Conservation (phyloP, 2,797 vertebrate genomes). For the Danionella dracula region DNA sequence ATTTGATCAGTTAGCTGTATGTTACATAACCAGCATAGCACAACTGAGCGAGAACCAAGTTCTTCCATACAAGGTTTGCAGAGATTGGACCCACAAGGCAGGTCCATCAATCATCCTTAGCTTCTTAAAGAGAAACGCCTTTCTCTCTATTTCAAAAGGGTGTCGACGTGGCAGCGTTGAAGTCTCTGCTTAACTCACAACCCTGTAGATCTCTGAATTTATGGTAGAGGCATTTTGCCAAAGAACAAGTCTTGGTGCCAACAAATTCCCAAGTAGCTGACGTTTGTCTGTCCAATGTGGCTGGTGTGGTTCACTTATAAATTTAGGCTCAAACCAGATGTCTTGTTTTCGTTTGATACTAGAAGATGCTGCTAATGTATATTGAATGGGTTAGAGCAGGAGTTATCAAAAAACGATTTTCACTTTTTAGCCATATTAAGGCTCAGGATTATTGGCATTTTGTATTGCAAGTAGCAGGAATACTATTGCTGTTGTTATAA, state of each 20-base stretch:
- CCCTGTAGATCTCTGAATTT: conserved; percentile 61
- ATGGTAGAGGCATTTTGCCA: conserved; percentile 59
- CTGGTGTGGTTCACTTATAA: conserved; percentile 36
- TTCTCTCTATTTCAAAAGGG: conserved; percentile 27
- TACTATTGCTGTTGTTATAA: conserved; percentile 8
- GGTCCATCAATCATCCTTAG: conserved; percentile 39
- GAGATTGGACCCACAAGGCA: conserved; percentile 22
- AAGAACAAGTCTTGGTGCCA: conserved; percentile 66
- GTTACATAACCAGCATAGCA: background rate
- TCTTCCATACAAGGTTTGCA: conserved; percentile 31
- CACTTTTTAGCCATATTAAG: conserved; percentile 3
- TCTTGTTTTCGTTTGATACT: conserved; percentile 40
- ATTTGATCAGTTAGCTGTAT: conserved; percentile 5
- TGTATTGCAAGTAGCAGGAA: background rate
- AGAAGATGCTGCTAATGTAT: conserved; percentile 43
- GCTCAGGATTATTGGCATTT: background rate
- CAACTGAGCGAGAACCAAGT: conserved; percentile 22
- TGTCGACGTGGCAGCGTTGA: conserved; percentile 52
- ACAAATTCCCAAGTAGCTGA: conserved; percentile 51
- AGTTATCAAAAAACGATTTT: conserved; percentile 17
- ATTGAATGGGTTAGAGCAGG: conserved; percentile 18
- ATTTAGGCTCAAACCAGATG: conserved; percentile 44
- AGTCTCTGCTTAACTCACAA: conserved; percentile 53
- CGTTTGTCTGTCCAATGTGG: conserved; percentile 30
- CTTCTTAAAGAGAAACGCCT: conserved; percentile 44